Conservation (phyloP, 2,888 invertebrate genomes). For the Galeopsomyia nigrocyanea region DNA sequence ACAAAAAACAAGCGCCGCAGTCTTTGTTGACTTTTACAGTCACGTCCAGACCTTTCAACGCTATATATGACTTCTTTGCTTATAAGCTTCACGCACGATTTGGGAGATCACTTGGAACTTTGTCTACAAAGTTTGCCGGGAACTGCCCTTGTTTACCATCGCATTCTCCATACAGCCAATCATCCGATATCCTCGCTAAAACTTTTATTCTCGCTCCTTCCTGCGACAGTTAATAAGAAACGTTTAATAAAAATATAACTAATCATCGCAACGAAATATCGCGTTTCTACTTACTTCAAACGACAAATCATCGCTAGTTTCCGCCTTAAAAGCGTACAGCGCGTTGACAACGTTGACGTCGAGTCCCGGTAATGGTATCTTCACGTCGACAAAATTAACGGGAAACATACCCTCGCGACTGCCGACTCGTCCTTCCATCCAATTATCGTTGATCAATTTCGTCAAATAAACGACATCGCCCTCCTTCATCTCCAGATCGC, state of each 20-base stretch:
- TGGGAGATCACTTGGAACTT: constrained; percentile 69
- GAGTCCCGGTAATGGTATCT: constrained; percentile 75
- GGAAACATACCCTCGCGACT: constrained; percentile 87
- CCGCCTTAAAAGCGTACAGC: constrained; percentile 81
- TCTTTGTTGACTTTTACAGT: constrained; percentile 30
- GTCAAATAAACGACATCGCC: constrained; percentile 80
- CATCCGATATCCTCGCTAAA: constrained; percentile 78
- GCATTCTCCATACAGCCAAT: constrained; percentile 84
- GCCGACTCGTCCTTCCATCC: constrained; percentile 82
- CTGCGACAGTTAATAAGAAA: constrained; percentile 60
- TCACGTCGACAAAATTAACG: constrained; percentile 81
- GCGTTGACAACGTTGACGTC: constrained; percentile 72
- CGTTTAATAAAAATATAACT: background rate
- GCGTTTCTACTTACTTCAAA: constrained; percentile 68
- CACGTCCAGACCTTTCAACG: constrained; percentile 19
- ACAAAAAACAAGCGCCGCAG: constrained; percentile 32
- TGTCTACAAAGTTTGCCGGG: constrained; percentile 82
- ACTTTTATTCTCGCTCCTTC: constrained; percentile 77
- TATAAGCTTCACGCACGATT: constrained; percentile 37
- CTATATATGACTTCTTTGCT: constrained; percentile 12
- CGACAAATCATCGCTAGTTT: constrained; percentile 72
- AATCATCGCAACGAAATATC: background rate
- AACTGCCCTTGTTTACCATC: constrained; percentile 81
- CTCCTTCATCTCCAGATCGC: constrained; percentile 86
- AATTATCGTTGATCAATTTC: constrained; percentile 81